These are phyloP conservation scores for Styela plicata DNA, from an alignment of 23 tunicate genomes.

Conservation along the genomic window DNA sequence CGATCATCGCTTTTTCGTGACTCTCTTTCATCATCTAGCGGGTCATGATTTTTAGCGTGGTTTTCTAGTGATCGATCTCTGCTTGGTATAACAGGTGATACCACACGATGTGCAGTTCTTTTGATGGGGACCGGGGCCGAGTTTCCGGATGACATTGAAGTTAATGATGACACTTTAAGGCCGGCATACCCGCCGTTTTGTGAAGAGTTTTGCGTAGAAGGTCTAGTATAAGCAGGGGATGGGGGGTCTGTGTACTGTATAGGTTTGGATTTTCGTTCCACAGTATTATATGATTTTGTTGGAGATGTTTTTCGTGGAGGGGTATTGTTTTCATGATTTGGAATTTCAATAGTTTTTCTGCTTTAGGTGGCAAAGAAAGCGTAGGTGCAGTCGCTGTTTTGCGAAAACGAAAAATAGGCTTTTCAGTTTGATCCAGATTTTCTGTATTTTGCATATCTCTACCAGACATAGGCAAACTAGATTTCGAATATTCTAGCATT, in stretches of 20 bases:
- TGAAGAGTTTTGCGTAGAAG: neutral
- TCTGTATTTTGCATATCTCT: neutral
- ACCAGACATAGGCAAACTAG: neutral
- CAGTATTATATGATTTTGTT: neutral
- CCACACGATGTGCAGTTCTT: neutral
- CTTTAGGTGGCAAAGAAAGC: neutral
- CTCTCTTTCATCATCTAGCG: slow-evolving; percentile 27
- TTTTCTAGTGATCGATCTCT: neutral
- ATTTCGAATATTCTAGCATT: slow-evolving; percentile 1
- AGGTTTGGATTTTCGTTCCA: neutral
- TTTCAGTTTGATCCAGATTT: neutral
- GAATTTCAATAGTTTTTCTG: neutral
- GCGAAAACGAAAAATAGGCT: neutral
- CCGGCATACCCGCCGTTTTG: neutral
- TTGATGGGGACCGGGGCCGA: slow-evolving; percentile 1
- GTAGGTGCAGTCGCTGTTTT: neutral
- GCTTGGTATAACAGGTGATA: too few species aligned
- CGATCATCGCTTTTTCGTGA: slow-evolving; percentile 84
- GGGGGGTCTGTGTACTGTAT: slow-evolving; percentile 23
- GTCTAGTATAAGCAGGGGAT: slow-evolving; percentile 13
- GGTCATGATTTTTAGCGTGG: neutral
- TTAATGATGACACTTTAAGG: neutral
- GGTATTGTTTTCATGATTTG: neutral
- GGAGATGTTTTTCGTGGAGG: neutral
- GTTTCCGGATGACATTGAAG: slow-evolving; percentile 8